Conservation (phyloP, 1,140 invertebrate genomes). For the Bursaphelenchus mucronatus region DNA sequence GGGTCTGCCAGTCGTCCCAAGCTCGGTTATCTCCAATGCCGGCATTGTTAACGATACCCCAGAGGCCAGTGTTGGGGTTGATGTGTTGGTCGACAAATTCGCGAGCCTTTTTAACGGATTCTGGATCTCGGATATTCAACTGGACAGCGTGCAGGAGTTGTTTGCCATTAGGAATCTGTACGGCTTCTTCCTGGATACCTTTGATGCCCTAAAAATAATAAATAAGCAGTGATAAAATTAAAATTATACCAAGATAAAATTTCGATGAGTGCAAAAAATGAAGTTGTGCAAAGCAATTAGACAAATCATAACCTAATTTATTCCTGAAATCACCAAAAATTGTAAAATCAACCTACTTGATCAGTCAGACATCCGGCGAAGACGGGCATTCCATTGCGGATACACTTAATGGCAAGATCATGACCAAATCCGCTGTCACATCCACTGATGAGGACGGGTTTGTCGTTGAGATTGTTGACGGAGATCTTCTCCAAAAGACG, state of each 20-base stretch:
- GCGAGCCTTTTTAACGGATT: constrained; percentile 35
- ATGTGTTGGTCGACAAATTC: constrained; percentile 33
- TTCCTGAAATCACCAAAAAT: not conserved
- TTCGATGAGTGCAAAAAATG: too few relatives aligned
- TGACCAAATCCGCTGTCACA: constrained; percentile 33
- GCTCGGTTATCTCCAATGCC: constrained; percentile 26
- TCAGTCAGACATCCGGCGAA: constrained; percentile 42
- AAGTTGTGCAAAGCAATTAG: too few relatives aligned
- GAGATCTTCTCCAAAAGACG: constrained; percentile 28
- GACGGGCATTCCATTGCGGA: constrained; percentile 39
- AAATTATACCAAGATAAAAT: too few relatives aligned
- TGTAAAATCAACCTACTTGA: not conserved
- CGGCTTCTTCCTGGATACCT: constrained; percentile 21
- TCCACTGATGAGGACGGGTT: constrained; percentile 41
- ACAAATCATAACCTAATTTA: too few relatives aligned
- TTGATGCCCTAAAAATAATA: constrained; percentile 18
- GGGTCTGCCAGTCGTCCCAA: constrained; percentile 35
- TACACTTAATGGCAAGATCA: constrained; percentile 33
- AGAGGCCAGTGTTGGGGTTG: constrained; percentile 5
- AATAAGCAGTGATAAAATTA: too few relatives aligned
- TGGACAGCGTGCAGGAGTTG: constrained; percentile 28
- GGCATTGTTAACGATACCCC: constrained; percentile 36
- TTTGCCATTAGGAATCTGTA: constrained; percentile 9
- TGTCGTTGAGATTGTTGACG: constrained; percentile 20
- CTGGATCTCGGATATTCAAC: constrained; percentile 28